A percentile compares a stretch with the other conserved stretches of the same genome.
These are phyloP conservation scores for Drosophila falleni DNA, from an alignment of 2,888 invertebrate genomes.

Conservation along the genomic window DNA sequence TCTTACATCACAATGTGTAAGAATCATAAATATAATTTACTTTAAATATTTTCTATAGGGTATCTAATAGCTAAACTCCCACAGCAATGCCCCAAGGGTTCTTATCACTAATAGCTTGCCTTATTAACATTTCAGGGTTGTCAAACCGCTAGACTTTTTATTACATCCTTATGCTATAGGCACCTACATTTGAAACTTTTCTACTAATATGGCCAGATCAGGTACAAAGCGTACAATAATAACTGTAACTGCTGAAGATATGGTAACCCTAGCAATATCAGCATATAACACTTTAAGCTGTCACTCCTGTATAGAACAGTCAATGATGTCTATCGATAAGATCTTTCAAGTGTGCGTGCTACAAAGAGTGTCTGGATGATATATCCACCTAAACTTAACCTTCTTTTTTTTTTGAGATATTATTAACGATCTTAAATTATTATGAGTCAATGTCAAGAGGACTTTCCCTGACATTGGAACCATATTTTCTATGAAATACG, in stretches of 20 bases:
- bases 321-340: conserved; percentile 8
- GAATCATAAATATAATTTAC: neutral
- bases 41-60: neutral
- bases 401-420: neutral
- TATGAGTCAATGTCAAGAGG: neutral
- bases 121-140: conserved; percentile 8
- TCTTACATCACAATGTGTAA: neutral
- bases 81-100: neutral
- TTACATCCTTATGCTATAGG: no score
- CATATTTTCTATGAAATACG: neutral
- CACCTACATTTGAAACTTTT: neutral
- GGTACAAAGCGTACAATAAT: neutral
- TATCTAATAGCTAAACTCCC: neutral
- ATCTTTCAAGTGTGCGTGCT: neutral
- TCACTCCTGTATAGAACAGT: neutral
- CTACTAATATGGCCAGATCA: neutral
- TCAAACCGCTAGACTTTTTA: no score
- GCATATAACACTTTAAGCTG: neutral
- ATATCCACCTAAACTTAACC: neutral
- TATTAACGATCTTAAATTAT: neutral
- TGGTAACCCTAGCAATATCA: conserved; percentile 5
- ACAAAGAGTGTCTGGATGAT: neutral
- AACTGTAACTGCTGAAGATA: neutral
- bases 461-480: conserved; percentile 1
- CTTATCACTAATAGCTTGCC: conserved; percentile 13